Percentiles rank a stretch among this genome's conserved stretches.
Conservation (phyloP, 2,888 invertebrate genomes). For the Netelia virgata region DNA sequence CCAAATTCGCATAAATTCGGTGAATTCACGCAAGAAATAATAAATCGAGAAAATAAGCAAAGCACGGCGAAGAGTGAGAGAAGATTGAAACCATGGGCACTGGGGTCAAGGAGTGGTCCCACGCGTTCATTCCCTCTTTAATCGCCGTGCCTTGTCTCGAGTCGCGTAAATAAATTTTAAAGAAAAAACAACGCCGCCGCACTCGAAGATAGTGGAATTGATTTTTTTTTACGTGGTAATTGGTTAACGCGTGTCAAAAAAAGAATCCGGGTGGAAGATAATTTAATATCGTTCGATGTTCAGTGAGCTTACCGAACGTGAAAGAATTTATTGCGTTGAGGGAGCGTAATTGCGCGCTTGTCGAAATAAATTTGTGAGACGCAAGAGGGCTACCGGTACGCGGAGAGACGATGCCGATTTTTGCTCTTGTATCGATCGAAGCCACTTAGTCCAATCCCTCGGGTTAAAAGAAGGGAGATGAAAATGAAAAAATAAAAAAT, state of each 20-base stretch:
- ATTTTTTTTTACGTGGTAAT: conserved; percentile 1
- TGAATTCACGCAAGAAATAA: conserved; percentile 29
- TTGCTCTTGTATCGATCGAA: background rate
- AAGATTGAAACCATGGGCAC: conserved; percentile 39
- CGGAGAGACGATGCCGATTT: background rate
- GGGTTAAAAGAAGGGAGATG: conserved; percentile 16
- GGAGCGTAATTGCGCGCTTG: conserved; percentile 16
- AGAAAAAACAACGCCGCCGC: background rate
- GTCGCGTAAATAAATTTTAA: background rate
- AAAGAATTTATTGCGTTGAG: background rate
- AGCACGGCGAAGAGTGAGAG: conserved; percentile 13
- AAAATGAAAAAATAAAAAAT: conserved; percentile 11
- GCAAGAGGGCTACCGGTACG: conserved; percentile 36
- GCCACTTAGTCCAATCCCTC: conserved; percentile 46
- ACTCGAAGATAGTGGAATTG: conserved; percentile 25
- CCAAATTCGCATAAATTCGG: conserved; percentile 54
- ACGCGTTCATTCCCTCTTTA: conserved; percentile 32
- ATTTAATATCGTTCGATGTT: background rate
- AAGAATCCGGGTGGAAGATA: background rate
- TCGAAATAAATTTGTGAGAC: conserved; percentile 55
- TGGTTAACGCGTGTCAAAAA: conserved; percentile 11
- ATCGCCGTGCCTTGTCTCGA: conserved; percentile 19
- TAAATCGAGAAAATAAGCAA: conserved; percentile 56
- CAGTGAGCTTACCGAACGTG: background rate
- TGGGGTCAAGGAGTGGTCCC: conserved; percentile 36